phyloP scores from a whole-genome alignment of 2,888 invertebrate species.

The Lapara coniferarum region DNA sequence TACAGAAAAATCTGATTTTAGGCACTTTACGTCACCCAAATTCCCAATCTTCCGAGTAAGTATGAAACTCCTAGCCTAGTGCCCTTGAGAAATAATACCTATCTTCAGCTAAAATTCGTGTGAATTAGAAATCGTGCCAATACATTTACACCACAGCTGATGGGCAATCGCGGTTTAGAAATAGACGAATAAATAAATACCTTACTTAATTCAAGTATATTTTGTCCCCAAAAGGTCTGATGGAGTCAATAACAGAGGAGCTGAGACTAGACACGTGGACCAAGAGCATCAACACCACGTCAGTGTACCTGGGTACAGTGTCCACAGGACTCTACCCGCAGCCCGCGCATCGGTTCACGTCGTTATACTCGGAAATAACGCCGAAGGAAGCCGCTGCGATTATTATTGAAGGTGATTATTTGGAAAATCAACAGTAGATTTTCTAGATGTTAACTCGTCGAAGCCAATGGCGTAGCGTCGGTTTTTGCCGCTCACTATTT shows the following conservation, averaged over 20 bases:
- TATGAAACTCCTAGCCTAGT: no score
- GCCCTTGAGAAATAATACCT: no score
- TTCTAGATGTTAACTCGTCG: no score
- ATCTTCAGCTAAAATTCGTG: no score
- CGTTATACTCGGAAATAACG: slow-evolving; percentile 65
- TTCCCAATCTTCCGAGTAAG: no score
- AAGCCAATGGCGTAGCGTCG: no score
- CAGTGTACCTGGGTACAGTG: slow-evolving; percentile 70
- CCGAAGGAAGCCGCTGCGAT: slow-evolving; percentile 70
- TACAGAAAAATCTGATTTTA: no score
- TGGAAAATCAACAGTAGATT: no score
- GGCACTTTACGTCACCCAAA: no score
- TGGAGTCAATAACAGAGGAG: slow-evolving; percentile 76
- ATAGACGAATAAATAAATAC: background rate
- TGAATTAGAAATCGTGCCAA: background rate
- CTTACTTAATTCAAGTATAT: background rate
- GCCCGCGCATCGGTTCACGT: slow-evolving; percentile 69
- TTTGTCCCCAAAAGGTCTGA: slow-evolving; percentile 57
- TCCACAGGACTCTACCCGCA: slow-evolving; percentile 70
- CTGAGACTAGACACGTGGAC: slow-evolving; percentile 72
- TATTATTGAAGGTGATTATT: slow-evolving; percentile 67
- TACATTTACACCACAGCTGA: no score
- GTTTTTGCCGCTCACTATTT: no score
- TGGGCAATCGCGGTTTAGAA: no score
- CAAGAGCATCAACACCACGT: slow-evolving; percentile 71